phyloP scores from a whole-genome alignment of 1,140 invertebrate genomes.

The Panulirus ornatus region DNA sequence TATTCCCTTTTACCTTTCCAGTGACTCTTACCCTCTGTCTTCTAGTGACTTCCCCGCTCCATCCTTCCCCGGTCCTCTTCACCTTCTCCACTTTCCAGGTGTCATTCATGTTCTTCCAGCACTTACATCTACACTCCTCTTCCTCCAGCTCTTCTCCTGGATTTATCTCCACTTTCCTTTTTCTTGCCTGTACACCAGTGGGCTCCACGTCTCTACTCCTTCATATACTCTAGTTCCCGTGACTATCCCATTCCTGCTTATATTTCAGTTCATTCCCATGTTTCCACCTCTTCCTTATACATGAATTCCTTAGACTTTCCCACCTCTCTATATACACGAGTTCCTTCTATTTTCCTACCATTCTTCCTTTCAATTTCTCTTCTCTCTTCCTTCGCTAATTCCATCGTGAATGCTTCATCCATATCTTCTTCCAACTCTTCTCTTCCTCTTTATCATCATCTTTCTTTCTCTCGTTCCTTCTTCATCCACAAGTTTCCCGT shows the following conservation, averaged over 20 bases:
- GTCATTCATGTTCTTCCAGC: background rate
- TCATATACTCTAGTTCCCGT: no score
- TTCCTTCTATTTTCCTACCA: no score
- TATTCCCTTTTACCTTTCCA: background rate
- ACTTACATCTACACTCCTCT: background rate
- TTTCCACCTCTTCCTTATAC: background rate
- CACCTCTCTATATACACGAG: no score
- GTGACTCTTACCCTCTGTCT: background rate
- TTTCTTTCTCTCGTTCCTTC: background rate
- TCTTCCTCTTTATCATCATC: background rate
- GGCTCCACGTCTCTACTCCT: background rate
- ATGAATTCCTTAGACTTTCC: background rate
- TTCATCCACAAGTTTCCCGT: background rate
- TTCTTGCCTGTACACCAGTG: background rate
- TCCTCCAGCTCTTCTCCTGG: background rate
- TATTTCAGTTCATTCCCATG: background rate
- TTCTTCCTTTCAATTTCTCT: background rate
- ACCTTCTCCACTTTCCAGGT: background rate
- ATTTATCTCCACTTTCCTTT: background rate
- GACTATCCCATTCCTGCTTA: background rate
- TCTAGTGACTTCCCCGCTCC: background rate
- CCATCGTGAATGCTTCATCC: background rate
- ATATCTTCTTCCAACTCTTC: background rate
- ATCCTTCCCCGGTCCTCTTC: background rate
- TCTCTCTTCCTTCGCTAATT: background rate